phyloP scores from a whole-genome alignment of 1,140 invertebrate genomes.

The Drosophila tani region DNA sequence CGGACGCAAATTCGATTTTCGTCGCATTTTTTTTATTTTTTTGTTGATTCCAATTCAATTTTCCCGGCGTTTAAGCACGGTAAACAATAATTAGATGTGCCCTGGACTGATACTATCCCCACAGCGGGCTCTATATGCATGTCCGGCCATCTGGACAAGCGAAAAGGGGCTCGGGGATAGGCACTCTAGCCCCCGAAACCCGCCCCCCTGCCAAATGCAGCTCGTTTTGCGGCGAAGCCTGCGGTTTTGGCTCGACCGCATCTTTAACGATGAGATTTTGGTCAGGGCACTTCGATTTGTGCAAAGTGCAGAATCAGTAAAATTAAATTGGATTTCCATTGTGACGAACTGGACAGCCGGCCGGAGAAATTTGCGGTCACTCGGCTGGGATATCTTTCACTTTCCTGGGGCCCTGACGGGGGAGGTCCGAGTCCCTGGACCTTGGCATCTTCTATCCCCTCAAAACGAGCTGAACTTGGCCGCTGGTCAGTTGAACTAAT shows the following conservation, averaged over 20 bases:
- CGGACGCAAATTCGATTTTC: slow-evolving; percentile 78
- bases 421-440: neutral
- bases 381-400: slow-evolving; percentile 50
- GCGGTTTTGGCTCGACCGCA: slow-evolving; percentile 45
- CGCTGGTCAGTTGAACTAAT: slow-evolving; percentile 57
- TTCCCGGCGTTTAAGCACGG: slow-evolving; percentile 76
- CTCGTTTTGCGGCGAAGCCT: slow-evolving; percentile 46
- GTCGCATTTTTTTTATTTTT: slow-evolving; percentile 54
- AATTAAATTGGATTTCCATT: slow-evolving; percentile 83
- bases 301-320: slow-evolving; percentile 80
- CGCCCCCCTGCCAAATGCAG: slow-evolving; percentile 29
- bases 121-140: slow-evolving; percentile 36
- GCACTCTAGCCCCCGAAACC: neutral
- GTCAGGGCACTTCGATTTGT: slow-evolving; percentile 70
- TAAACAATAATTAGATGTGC: slow-evolving; percentile 81
- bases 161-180: neutral
- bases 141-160: slow-evolving; percentile 28
- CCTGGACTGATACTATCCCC: slow-evolving; percentile 19
- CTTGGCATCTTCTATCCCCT: slow-evolving; percentile 10
- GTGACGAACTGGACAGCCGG: slow-evolving; percentile 76
- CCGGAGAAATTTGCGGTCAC: slow-evolving; percentile 47
- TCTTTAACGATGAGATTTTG: slow-evolving; percentile 67
- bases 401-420: slow-evolving; percentile 6
- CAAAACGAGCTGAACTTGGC: slow-evolving; percentile 47
- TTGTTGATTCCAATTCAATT: slow-evolving; percentile 79